phyloP scores from a whole-genome alignment of 2,113 vertebrate species.

The Salminus brasiliensis region DNA sequence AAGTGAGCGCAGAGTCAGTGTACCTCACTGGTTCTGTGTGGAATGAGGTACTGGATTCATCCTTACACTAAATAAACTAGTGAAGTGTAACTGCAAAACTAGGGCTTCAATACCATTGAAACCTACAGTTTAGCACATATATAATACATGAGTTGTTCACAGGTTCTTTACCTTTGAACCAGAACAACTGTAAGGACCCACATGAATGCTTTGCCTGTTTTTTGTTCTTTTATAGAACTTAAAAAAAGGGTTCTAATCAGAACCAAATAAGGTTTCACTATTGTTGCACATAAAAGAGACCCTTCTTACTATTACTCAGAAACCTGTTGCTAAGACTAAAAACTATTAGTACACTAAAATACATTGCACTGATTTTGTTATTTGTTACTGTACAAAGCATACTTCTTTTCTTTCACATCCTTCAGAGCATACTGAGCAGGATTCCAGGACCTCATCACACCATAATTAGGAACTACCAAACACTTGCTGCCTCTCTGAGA shows the following conservation, averaged over 20 bases:
- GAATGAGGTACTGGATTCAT: conserved; percentile 29
- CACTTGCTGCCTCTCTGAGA: conserved; percentile 67
- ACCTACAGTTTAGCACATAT: background rate
- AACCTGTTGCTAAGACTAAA: no score
- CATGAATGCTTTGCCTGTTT: no score
- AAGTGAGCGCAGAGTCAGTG: conserved; percentile 50
- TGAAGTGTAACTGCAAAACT: background rate
- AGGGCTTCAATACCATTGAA: background rate
- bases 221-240: no score
- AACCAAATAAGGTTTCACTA: no score
- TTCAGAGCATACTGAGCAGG: conserved; percentile 74
- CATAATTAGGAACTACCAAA: conserved; percentile 61
- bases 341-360: no score
- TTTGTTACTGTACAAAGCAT: background rate
- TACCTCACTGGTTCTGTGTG: conserved; percentile 42
- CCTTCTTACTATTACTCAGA: no score
- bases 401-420: conserved; percentile 1
- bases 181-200: no score
- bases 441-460: conserved; percentile 83
- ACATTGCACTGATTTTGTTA: background rate
- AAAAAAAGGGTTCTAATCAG: no score
- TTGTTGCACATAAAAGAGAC: no score
- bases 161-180: no score
- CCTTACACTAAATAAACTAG: background rate
- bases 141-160: no score